Base-by-base conservation (phyloP, 2,797 vertebrate genomes). In the Fistularia commersonii region DNA sequence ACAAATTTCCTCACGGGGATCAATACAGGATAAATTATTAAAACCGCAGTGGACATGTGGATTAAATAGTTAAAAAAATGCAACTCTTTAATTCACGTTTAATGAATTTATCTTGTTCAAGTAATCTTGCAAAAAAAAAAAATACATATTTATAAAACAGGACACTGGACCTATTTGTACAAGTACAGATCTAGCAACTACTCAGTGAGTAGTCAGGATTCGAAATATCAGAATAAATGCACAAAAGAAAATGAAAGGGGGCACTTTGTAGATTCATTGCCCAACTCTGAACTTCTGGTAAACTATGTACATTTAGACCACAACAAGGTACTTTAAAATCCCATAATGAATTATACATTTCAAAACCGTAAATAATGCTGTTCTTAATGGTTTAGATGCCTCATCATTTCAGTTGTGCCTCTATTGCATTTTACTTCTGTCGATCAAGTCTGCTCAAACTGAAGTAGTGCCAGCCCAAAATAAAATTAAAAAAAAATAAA, bases 41-140 rank as follows among this genome's bases (percentile, higher is more conserved):
- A n/a, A n/a, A n/a, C n/a, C n/a, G n/a, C n/a, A n/a, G n/a, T n/a
- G n/a, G n/a, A n/a, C n/a, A n/a, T n/a, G n/a, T n/a, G n/a, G 9
- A n/a, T n/a, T 11, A 51, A 32, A 32, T 8, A 11, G 32, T 61
- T 80, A 73, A 64, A 48, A 84, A 86, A 90, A 86, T 89, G 83
- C 79, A 77, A 65, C 77, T 88, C 71, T 87, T 87, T 89, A 85
- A 84, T 78, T 83, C 72, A 82, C 71, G 69, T 90, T 89, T 84
- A 89, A 89, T 87, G 81, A 87, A 82, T 83, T 83, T 71, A 73
- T 87, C 72, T 66, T 85, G 85, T 91, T 91, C 89, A 91, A 92
- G 89, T 91, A 88, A 84, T 88, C 70, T 83, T 82, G 76, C 11
- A 44, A 35, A 40, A 40, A 31, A 23, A 80, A 71, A 82, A 79